Evolutionary conservation across 2,888 invertebrate genomes (phyloP).

Genomic region (Cephus spinipes): DNA sequence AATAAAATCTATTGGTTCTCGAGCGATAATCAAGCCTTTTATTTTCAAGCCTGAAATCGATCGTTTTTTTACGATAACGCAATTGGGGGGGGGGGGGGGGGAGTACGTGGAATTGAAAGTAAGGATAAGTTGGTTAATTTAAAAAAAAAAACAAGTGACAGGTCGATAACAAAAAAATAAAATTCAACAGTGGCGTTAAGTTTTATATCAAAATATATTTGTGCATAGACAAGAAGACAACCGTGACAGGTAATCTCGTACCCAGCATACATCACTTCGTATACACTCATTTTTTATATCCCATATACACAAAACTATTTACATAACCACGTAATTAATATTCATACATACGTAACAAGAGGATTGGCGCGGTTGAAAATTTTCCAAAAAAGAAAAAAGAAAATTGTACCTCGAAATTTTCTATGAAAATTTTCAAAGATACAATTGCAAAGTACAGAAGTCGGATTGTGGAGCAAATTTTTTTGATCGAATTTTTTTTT

Average conservation of each 20-base stretch:
- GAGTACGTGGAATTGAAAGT: too few species aligned
- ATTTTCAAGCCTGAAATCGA: neutral
- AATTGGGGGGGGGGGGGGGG: neutral
- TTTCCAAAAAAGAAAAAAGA: too few species aligned
- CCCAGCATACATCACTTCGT: slow-evolving; percentile 29
- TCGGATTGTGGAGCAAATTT: neutral
- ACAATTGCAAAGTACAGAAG: neutral
- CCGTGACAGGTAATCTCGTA: slow-evolving; percentile 55
- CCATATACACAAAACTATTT: neutral
- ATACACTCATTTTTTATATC: slow-evolving; percentile 14
- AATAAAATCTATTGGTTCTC: neutral
- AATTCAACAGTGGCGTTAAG: slow-evolving; percentile 5
- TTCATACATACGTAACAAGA: neutral
- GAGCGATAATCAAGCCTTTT: neutral
- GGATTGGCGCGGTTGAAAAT: too few species aligned
- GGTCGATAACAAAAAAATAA: neutral
- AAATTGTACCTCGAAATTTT: neutral
- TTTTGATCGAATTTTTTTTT: neutral
- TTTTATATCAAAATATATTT: slow-evolving; percentile 67
- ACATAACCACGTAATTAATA: neutral
- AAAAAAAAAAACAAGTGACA: too few species aligned
- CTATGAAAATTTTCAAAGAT: neutral
- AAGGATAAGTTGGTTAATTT: too few species aligned
- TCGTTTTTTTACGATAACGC: neutral
- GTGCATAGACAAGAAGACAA: slow-evolving; percentile 64